Base-by-base conservation (phyloP, 2,113 vertebrate species). In the Crypturellus undulatus region DNA sequence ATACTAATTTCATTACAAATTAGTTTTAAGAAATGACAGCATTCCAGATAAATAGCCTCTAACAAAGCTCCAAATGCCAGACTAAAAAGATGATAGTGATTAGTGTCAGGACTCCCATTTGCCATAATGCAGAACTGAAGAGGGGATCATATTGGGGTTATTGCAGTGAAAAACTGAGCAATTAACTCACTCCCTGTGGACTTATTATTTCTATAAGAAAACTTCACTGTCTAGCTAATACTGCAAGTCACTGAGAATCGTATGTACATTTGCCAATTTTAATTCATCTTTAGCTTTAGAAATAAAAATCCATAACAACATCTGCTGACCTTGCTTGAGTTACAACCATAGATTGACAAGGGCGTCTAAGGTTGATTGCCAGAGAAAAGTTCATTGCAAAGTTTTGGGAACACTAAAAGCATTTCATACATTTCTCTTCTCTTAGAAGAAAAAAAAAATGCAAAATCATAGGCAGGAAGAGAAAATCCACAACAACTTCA, bases 11-110 rank as follows among this genome's bases (percentile, higher is more conserved):
- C 12, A 70, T 90, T 84, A 64, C 19, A 94, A 91, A 78, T 80
- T 92, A 83, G 30, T 67, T 62, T 80, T 89, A 94, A 81, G 28
- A 91, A 93, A 95, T 90, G n/a, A 40, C 79, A 92, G 72, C 9
- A 81, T 93, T 94, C 70, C 73, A 93, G 82, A 93, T 63, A 92
- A 96, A 84, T 69, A 83, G 72, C 49, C 70, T 60, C 85, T 80
- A 81, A 81, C 64, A 90, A 73, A 72, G 70, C 83, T 87, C 77
- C 77, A 93, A 96, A 92, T 5, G 7, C 47, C 77, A 82, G 67
- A 90, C 79, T 78, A 87, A 91, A 91, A 92, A 59, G 54, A 87
- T 81, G 94, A 87, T 38, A 90, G 38, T 60, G 70, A 90, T 93
- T 78, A 90, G 63, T 83, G 73, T 68, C 88, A 82, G 76, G 72